Evolutionary conservation across 1,140 invertebrate species (phyloP), one percentile per base, ranked within the genome.

Genomic region (Drosophila yakuba): DNA sequence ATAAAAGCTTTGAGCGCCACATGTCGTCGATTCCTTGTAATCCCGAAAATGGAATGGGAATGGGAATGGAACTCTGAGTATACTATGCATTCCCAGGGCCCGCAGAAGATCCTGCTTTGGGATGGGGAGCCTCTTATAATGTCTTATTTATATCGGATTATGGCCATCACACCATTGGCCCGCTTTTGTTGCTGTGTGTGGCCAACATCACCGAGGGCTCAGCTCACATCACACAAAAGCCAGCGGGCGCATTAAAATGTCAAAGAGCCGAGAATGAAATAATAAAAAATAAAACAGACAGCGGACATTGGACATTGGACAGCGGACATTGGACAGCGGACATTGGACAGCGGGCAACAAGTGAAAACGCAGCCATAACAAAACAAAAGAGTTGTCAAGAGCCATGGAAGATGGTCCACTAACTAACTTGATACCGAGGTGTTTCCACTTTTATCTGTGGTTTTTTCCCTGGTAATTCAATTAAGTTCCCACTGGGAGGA

Each of bases 111-210:
- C 32, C 32, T 8, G 10, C 7, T 25, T 25, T 48, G 8, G 15
- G n/a, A 17, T 11, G 62, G 48, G 60, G 54, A 54, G 61, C 62
- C 77, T 75, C 82, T 83, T 85, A 85, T 85, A 85, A 85, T 85
- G 82, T 85, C 82, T 85, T 85, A 85, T 85, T 85, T 85, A 85
- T 85, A 86, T 86, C 82, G 82, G 82, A 85, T 85, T 85, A 85
- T 85, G 68, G 78, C 74, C 80, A 85, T 85, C 82, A 86, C 82
- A 85, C 82, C 77, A 86, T 85, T 83, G 82, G 82, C 52, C 74
- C 43, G 62, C 45, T 51, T 58, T 62, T 45, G 32, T 20, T 45
- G 55, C 25, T 66, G 80, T 83, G 80, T 83, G 80, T 84, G 81
- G 72, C 78, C 81, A 81, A 51, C 80, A 71, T 66, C 48, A 80